Conservation (phyloP, 2,113 vertebrate species). For the Pelusios castaneus region DNA sequence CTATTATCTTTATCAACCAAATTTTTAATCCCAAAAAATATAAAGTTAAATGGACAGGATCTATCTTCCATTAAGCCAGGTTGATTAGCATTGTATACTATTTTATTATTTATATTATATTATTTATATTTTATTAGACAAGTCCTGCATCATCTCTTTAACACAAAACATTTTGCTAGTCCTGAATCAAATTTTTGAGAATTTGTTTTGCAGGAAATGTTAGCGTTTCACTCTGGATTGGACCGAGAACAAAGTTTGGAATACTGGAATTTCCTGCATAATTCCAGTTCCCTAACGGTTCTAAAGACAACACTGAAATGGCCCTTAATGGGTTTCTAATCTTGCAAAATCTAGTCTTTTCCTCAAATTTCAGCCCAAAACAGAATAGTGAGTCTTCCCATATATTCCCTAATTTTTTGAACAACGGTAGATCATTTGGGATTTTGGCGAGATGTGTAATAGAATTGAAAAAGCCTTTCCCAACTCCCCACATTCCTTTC, state of each 20-base stretch:
- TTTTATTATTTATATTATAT: too few species aligned
- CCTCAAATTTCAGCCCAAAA: conserved; percentile 42
- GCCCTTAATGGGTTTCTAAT: not conserved
- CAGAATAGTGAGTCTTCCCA: not conserved
- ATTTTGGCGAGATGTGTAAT: conserved; percentile 10
- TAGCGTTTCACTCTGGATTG: too few species aligned
- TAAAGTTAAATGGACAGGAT: too few species aligned
- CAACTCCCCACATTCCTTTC: not conserved
- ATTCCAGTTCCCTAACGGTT: too few species aligned
- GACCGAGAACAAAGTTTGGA: too few species aligned
- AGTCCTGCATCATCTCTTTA: not conserved
- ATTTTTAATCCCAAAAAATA: too few species aligned
- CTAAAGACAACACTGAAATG: not conserved
- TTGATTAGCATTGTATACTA: too few species aligned
- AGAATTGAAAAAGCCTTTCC: conserved; percentile 14
- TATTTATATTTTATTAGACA: not conserved
- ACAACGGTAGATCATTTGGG: conserved; percentile 39
- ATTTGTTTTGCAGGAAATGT: conserved; percentile 54
- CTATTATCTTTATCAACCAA: too few species aligned
- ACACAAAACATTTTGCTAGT: conserved; percentile 45
- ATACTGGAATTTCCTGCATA: too few species aligned
- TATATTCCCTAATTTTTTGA: conserved; percentile 26
- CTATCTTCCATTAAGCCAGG: too few species aligned
- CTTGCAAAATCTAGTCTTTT: conserved; percentile 42
- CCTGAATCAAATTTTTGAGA: conserved; percentile 42